Conservation (phyloP, 2,888 invertebrate species). For the Syrista parreyssii region DNA sequence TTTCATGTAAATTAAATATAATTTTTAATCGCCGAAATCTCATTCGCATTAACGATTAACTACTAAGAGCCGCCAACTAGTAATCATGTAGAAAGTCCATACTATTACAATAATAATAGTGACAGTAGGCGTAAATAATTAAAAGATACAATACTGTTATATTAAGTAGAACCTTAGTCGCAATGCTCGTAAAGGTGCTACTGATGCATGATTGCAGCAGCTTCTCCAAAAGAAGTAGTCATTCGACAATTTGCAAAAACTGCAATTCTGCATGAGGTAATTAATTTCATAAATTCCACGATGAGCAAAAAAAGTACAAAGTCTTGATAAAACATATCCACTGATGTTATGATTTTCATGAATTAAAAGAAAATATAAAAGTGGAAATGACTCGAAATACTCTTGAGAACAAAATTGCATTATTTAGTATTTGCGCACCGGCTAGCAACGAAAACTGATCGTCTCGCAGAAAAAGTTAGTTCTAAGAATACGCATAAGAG, state of each 20-base stretch:
- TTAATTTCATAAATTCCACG: neutral
- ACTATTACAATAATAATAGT: slow-evolving; percentile 12
- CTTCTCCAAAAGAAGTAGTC: neutral
- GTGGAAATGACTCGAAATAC: neutral
- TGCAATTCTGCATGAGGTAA: neutral
- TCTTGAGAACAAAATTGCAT: neutral
- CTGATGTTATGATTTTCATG: neutral
- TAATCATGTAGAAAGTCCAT: slow-evolving; percentile 21
- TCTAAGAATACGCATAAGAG: neutral
- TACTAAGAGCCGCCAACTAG: slow-evolving; percentile 8
- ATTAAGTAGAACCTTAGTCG: neutral
- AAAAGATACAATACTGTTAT: neutral
- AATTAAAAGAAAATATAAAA: neutral
- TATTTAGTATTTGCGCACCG: neutral
- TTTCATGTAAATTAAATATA: slow-evolving; percentile 21
- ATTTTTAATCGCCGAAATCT: neutral
- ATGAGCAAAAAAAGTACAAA: neutral
- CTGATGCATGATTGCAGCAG: neutral
- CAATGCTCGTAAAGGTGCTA: neutral
- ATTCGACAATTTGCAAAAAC: neutral
- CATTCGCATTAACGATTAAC: slow-evolving; percentile 1
- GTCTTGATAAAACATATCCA: neutral
- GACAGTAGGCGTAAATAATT: neutral
- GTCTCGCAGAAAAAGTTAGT: neutral
- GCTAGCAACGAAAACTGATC: neutral